A percentile compares a stretch with the other conserved stretches of the same genome.
These are phyloP conservation scores for Dysmachus trigonus DNA, from an alignment of 2,888 invertebrate genomes.

Conservation along the genomic window DNA sequence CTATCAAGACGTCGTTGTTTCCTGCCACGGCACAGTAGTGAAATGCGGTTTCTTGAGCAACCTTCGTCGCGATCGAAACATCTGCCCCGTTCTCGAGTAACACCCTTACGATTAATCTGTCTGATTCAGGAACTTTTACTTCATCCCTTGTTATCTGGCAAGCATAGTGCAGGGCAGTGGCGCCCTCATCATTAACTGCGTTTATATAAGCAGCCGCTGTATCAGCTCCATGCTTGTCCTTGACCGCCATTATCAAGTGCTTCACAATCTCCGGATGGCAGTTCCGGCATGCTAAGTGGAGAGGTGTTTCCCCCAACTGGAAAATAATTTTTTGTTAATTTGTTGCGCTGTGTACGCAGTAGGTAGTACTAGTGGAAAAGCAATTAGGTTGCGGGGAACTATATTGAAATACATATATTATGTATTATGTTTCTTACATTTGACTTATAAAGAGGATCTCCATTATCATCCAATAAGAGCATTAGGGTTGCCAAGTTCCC, in stretches of 20 bases:
- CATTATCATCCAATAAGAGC: constrained; percentile 90
- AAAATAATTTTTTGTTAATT: background rate
- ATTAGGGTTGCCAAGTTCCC: constrained; percentile 89
- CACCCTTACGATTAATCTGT: constrained; percentile 88
- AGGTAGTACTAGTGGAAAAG: background rate
- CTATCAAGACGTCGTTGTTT: constrained; percentile 92
- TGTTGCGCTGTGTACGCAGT: background rate
- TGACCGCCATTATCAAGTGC: constrained; percentile 85
- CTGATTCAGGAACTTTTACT: constrained; percentile 75
- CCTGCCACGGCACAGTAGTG: constrained; percentile 96
- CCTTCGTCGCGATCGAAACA: constrained; percentile 83
- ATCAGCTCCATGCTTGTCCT: constrained; percentile 77
- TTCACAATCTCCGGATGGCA: constrained; percentile 86
- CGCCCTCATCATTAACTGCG: constrained; percentile 88
- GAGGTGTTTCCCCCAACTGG: constrained; percentile 93
- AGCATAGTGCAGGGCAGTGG: constrained; percentile 93
- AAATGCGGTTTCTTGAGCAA: constrained; percentile 91
- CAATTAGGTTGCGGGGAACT: background rate
- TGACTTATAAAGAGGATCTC: constrained; percentile 90
- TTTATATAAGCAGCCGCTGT: constrained; percentile 88
- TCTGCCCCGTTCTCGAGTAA: constrained; percentile 93
- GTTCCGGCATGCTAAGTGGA: constrained; percentile 91
- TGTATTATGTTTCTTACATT: constrained; percentile 70
- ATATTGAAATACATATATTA: background rate
- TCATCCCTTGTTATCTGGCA: constrained; percentile 88